Evolutionary conservation across 1,140 invertebrate species (phyloP).

Genomic region (Dinothrombium tinctorium): DNA sequence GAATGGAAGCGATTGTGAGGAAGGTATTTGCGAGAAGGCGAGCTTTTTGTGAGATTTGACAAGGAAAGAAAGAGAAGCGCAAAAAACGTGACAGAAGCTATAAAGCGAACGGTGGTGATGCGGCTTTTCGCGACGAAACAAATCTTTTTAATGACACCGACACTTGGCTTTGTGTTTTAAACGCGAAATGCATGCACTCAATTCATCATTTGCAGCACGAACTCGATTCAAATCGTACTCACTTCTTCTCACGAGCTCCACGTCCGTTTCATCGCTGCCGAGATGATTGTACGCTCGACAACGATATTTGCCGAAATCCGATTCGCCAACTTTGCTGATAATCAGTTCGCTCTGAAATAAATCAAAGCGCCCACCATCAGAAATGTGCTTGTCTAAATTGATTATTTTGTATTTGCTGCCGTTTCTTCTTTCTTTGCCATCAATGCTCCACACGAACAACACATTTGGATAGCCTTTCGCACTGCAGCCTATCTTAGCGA

Average conservation of each 20-base stretch:
- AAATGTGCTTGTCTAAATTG: not conserved
- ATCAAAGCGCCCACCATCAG: constrained; percentile 3
- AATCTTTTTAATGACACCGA: too few species aligned
- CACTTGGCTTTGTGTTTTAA: too few species aligned
- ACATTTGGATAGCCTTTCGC: constrained; percentile 52
- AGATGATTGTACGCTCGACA: constrained; percentile 64
- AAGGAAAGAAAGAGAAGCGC: too few species aligned
- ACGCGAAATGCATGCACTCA: too few species aligned
- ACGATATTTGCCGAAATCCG: constrained; percentile 69
- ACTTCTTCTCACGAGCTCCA: constrained; percentile 12
- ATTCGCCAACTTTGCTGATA: constrained; percentile 48
- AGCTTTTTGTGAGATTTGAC: too few species aligned
- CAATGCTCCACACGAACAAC: constrained; percentile 23
- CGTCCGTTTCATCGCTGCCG: constrained; percentile 32
- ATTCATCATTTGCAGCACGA: too few species aligned
- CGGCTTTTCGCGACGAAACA: too few species aligned
- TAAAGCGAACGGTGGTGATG: too few species aligned
- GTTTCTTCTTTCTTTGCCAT: constrained; percentile 34
- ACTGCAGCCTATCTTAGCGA: constrained; percentile 48
- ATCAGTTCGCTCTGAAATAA: constrained; percentile 39
- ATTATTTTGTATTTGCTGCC: constrained; percentile 22
- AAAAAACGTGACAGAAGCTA: too few species aligned
- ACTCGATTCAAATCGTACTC: not conserved
- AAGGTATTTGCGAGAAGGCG: too few species aligned
- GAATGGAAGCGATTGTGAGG: too few species aligned